A percentile compares a stretch with the other conserved stretches of the same genome.
phyloP scores from a whole-genome alignment of 1,140 invertebrate genomes.

The Cherax quadricarinatus region DNA sequence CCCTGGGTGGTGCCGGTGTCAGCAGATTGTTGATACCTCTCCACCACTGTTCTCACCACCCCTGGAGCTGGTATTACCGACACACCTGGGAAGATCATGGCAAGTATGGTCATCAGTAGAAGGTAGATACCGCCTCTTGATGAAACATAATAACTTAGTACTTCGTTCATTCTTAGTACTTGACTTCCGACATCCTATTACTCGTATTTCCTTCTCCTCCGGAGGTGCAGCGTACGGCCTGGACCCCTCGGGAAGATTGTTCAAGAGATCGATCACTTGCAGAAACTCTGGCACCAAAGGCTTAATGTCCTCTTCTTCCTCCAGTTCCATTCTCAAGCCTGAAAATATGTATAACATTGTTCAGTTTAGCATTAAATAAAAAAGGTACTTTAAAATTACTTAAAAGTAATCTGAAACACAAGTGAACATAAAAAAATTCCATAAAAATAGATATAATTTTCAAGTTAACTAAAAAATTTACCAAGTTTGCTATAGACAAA shows the following conservation, averaged over 20 bases:
- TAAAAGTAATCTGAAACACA: too few species aligned
- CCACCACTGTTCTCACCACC: background rate
- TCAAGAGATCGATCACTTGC: constrained; percentile 29
- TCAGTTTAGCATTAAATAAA: too few species aligned
- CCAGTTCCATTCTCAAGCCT: constrained; percentile 3
- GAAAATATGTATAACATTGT: background rate
- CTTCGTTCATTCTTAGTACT: background rate
- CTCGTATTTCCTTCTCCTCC: background rate
- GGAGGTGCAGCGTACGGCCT: background rate
- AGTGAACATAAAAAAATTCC: too few species aligned
- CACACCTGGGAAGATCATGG: background rate
- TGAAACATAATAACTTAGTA: background rate
- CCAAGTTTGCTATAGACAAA: too few species aligned
- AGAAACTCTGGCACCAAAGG: constrained; percentile 20
- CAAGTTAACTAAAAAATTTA: too few species aligned
- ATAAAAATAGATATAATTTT: too few species aligned
- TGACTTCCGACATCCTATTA: background rate
- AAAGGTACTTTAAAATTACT: too few species aligned
- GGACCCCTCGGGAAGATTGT: constrained; percentile 16
- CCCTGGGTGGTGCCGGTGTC: background rate
- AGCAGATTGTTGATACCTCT: constrained; percentile 30
- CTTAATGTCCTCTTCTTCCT: constrained; percentile 14
- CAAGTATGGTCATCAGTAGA: background rate
- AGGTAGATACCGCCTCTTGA: background rate
- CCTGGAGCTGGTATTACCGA: background rate